These are phyloP conservation scores for Nomia melanderi DNA, from an alignment of 1,140 invertebrate species.

Conservation along the genomic window DNA sequence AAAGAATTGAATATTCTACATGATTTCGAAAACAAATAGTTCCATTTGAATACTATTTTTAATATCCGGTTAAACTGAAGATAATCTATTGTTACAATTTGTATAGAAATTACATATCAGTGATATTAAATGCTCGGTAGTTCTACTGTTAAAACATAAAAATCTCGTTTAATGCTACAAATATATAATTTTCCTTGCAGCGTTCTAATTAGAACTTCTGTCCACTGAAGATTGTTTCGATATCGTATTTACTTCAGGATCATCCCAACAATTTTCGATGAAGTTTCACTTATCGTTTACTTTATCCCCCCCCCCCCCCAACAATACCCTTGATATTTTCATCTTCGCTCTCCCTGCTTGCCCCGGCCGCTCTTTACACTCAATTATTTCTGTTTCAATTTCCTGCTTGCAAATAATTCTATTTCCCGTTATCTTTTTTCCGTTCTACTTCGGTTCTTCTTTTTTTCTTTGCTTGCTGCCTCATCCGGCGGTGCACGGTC, in stretches of 20 bases:
- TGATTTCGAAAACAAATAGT: too few species aligned
- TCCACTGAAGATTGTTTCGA: background rate
- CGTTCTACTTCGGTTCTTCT: background rate
- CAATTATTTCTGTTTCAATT: constrained; percentile 38
- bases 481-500: background rate
- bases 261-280: background rate
- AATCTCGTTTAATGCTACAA: too few species aligned
- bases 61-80: too few species aligned
- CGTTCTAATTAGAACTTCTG: background rate
- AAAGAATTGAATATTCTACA: too few species aligned
- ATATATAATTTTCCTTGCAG: background rate
- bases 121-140: too few species aligned
- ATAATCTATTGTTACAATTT: too few species aligned
- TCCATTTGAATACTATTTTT: too few species aligned
- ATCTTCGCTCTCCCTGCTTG: too few species aligned
- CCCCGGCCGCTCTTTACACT: background rate
- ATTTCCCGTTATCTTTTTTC: background rate
- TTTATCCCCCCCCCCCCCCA: background rate
- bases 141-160: too few species aligned
- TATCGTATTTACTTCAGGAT: background rate
- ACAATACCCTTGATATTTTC: background rate
- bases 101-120: too few species aligned
- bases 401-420: constrained; percentile 9
- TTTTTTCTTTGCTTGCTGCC: background rate
- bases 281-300: background rate